A percentile compares a stretch with the other conserved stretches of the same genome.
phyloP scores from a whole-genome alignment of 2,888 invertebrate species.

The Melipona beecheii region DNA sequence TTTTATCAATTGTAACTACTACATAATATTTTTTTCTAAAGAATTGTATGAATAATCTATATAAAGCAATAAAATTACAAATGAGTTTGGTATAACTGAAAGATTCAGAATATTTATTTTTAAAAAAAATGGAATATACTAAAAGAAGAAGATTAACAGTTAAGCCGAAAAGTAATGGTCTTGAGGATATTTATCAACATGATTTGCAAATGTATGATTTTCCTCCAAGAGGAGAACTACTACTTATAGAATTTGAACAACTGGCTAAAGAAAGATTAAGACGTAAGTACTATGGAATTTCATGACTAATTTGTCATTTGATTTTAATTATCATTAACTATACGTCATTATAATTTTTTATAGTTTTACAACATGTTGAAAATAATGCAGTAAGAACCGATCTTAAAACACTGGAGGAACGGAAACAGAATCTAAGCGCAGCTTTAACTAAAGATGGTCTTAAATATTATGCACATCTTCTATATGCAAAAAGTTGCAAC shows the following conservation, averaged over 20 bases:
- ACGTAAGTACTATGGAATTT: conserved; percentile 55
- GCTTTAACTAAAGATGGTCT: conserved; percentile 89
- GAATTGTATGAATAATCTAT: not conserved
- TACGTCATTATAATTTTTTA: conserved; percentile 1
- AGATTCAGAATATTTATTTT: not conserved
- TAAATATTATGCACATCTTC: conserved; percentile 87
- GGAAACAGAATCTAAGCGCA: conserved; percentile 87
- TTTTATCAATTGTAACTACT: not conserved
- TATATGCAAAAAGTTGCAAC: conserved; percentile 86
- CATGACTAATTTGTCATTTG: not conserved
- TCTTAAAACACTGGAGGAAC: conserved; percentile 88
- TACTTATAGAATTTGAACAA: conserved; percentile 94
- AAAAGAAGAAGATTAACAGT: conserved; percentile 46
- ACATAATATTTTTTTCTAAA: not conserved
- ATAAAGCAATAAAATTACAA: not conserved
- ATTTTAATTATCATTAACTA: not conserved
- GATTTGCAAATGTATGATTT: conserved; percentile 92
- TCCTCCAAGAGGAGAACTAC: conserved; percentile 90
- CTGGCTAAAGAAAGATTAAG: conserved; percentile 89
- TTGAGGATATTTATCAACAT: conserved; percentile 88
- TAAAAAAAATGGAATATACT: conserved; percentile 59
- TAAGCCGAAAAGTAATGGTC: conserved; percentile 59
- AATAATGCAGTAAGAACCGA: conserved; percentile 85
- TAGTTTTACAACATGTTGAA: conserved; percentile 60
- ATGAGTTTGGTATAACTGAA: not conserved